Base-by-base conservation (phyloP, 2,797 vertebrate species). In the Emydoidea blandingii region DNA sequence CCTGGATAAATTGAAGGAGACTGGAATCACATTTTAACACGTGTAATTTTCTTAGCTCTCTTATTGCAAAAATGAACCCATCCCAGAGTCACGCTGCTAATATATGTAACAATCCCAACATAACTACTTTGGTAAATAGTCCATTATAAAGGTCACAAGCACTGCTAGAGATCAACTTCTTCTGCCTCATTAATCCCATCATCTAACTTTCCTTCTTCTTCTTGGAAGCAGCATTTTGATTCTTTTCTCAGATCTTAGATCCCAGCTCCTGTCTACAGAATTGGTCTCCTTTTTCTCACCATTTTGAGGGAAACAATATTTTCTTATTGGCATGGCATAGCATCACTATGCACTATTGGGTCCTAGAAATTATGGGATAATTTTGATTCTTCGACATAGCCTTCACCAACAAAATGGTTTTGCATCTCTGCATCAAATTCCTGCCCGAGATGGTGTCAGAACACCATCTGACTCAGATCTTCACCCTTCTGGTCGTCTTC, bases 1-100 rank as follows among this genome's bases (percentile, higher is more conserved):
- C 4, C 1, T 1, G 0, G 2, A 76, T 34, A 16, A 31, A 14
- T 27, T n/a, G 19, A 23, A 52, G 2, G 49, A 25, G 83, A 19
- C 4, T 6, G 2, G 5, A 76, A 44, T 4, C 37, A 44, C 12
- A 44, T 23, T 37, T 25, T 25, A 23, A 74, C 37, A 41, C 10
- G 5, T 25, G 62, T 5, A n/a, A 16, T 59, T 57, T 53, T 90
- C 15, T 86, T 41, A 68, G 4, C 84, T 86, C 29, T 84, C 1
- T n/a, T n/a, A 12, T 81, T 56, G 34, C 47, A 59, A 6, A 47
- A 52, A 83, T 10, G 1, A 86, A 2, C 21, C 52, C 91, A 85
- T 3, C 54, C 3, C 1, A 68, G 78, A 90, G 19, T 7, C 72
- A 2, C 0, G 0, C 47, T 92, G 68, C 82, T 81, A 50, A 25